Conservation (phyloP, 2,888 invertebrate species). For the Strigamia transsilvanica region DNA sequence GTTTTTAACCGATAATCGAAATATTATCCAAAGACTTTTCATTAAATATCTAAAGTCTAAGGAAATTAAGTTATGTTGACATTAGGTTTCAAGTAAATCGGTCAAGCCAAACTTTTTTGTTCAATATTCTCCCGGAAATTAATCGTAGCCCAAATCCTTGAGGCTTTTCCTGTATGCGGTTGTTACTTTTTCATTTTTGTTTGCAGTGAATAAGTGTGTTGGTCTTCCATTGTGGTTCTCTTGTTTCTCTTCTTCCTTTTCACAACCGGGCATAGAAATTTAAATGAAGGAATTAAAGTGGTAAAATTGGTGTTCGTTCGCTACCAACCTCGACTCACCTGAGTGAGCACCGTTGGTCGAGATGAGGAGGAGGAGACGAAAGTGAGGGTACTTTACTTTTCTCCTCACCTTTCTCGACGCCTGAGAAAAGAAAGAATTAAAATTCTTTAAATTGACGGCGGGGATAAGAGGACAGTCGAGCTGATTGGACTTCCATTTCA, state of each 20-base stretch:
- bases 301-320: conserved; percentile 21
- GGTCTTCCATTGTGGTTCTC: conserved; percentile 26
- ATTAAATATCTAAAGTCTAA: neutral
- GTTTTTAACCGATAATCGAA: neutral
- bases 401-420: conserved; percentile 11
- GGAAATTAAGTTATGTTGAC: neutral
- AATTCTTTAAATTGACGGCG: conserved; percentile 25
- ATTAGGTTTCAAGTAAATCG: neutral
- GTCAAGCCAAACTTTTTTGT: neutral
- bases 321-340: conserved; percentile 25
- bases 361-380: conserved; percentile 4
- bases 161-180: conserved; percentile 21
- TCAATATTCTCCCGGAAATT: conserved; percentile 3
- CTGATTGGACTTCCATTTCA: conserved; percentile 26
- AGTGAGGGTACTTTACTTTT: conserved; percentile 13
- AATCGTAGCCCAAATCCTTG: conserved; percentile 18
- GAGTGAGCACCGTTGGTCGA: conserved; percentile 21
- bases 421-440: conserved; percentile 24
- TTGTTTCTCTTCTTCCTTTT: neutral
- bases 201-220: conserved; percentile 3
- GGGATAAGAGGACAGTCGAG: conserved; percentile 18
- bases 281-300: conserved; percentile 26
- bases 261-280: conserved; percentile 17
- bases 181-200: neutral
- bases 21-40: neutral